phyloP scores from a whole-genome alignment of 1,140 invertebrate species.

The Dreissena polymorpha region DNA sequence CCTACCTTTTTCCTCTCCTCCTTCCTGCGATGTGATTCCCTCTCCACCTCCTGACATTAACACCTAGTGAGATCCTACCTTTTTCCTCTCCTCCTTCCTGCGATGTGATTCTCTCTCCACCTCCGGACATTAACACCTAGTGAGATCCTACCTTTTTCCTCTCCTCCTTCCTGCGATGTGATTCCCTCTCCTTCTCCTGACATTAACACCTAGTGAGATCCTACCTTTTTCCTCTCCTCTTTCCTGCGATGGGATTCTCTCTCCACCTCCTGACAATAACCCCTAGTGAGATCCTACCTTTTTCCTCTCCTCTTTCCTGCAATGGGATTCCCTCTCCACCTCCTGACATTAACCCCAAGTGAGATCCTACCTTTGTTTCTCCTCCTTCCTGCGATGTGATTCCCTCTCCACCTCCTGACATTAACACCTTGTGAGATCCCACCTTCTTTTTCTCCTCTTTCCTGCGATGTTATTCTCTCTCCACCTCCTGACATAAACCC shows the following conservation, averaged over 20 bases:
- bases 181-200: conserved; percentile 72
- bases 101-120: conserved; percentile 71
- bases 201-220: no score
- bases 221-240: conserved; percentile 72
- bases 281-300: no score
- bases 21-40: conserved; percentile 66
- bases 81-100: conserved; percentile 68
- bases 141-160: conserved; percentile 72
- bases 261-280: conserved; percentile 71
- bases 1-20: conserved; percentile 72
- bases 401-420: conserved; percentile 72
- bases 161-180: conserved; percentile 65
- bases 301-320: conserved; percentile 69
- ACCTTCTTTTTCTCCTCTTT: conserved; percentile 72
- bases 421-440: no score
- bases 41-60: conserved; percentile 72
- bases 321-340: conserved; percentile 70
- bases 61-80: no score
- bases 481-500: no score
- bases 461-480: conserved; percentile 71
- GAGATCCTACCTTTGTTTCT: conserved; percentile 73
- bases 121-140: no score
- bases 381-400: conserved; percentile 64
- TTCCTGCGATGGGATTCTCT: conserved; percentile 68
- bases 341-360: no score